phyloP scores from a whole-genome alignment of 1,140 invertebrate species.

The Bombus huntii region DNA sequence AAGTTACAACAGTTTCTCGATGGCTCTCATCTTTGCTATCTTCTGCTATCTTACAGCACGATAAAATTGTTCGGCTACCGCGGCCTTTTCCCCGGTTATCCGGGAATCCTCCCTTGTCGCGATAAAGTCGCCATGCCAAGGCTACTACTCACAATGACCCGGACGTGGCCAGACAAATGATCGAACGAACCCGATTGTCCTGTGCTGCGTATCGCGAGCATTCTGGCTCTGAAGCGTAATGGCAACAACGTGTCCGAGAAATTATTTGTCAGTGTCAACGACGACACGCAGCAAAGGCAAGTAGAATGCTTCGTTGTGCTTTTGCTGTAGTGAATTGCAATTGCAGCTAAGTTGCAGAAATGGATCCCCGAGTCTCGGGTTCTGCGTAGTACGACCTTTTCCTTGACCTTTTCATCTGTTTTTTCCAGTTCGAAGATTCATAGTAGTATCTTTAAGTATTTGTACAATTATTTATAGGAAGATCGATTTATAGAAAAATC shows the following conservation, averaged over 20 bases:
- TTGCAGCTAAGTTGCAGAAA: neutral
- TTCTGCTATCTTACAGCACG: neutral
- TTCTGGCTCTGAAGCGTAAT: conserved; percentile 4
- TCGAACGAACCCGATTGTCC: conserved; percentile 37
- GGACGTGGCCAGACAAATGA: conserved; percentile 40
- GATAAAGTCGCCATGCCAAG: conserved; percentile 58
- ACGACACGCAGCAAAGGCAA: conserved; percentile 16
- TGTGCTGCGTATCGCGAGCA: neutral
- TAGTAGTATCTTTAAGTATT: too few relatives aligned
- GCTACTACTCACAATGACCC: conserved; percentile 54
- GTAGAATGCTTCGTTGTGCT: neutral
- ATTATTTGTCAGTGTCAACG: conserved; percentile 53
- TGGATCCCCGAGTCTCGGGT: neutral
- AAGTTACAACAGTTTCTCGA: neutral
- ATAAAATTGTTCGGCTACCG: conserved; percentile 59
- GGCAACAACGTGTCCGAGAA: conserved; percentile 4
- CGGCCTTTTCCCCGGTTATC: conserved; percentile 27
- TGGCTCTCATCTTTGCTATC: neutral
- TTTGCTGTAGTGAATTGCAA: neutral
- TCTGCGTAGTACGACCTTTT: neutral
- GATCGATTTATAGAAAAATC: neutral
- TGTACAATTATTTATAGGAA: too few relatives aligned
- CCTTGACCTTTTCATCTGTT: neutral
- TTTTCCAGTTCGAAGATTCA: neutral
- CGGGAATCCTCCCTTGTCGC: conserved; percentile 32